phyloP scores from a whole-genome alignment of 2,888 invertebrate species.

The Andrena minutula region DNA sequence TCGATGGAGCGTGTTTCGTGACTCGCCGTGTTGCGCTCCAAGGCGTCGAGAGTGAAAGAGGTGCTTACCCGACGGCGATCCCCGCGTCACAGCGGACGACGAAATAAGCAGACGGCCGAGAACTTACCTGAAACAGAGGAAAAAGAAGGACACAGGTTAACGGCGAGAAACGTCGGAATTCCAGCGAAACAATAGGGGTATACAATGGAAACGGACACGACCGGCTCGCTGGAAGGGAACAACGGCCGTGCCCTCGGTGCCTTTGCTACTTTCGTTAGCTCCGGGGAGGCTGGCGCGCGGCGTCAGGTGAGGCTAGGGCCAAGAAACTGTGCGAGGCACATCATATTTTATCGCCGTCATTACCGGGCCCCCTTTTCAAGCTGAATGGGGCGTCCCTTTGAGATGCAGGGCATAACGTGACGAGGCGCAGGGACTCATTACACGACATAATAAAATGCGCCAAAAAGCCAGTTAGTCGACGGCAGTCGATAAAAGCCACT shows the following conservation, averaged over 20 bases:
- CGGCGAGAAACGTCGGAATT: slow-evolving; percentile 36
- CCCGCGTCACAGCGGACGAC: neutral
- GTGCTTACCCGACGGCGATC: slow-evolving; percentile 14
- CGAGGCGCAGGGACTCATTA: slow-evolving; percentile 76
- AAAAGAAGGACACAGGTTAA: slow-evolving; percentile 45
- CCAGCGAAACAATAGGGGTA: slow-evolving; percentile 10
- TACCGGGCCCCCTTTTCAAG: slow-evolving; percentile 62
- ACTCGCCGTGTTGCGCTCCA: slow-evolving; percentile 18
- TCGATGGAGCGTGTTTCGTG: neutral
- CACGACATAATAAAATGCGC: slow-evolving; percentile 80
- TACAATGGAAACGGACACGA: slow-evolving; percentile 24
- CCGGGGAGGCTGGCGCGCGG: slow-evolving; percentile 12
- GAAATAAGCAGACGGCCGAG: neutral
- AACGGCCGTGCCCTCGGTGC: slow-evolving; percentile 15
- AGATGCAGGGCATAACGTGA: slow-evolving; percentile 74
- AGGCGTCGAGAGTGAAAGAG: slow-evolving; percentile 11
- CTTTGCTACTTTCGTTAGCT: slow-evolving; percentile 24
- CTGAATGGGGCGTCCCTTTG: slow-evolving; percentile 71
- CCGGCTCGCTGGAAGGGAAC: slow-evolving; percentile 19
- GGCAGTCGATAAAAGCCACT: slow-evolving; percentile 69
- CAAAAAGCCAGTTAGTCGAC: slow-evolving; percentile 78
- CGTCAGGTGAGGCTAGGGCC: slow-evolving; percentile 47
- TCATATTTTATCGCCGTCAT: slow-evolving; percentile 78
- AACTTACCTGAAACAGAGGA: slow-evolving; percentile 80
- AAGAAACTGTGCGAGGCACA: slow-evolving; percentile 56